Evolutionary conservation across 2,888 invertebrate genomes (phyloP), one percentile per base, ranked within the genome.

Genomic region (Micropterix aruncella): DNA sequence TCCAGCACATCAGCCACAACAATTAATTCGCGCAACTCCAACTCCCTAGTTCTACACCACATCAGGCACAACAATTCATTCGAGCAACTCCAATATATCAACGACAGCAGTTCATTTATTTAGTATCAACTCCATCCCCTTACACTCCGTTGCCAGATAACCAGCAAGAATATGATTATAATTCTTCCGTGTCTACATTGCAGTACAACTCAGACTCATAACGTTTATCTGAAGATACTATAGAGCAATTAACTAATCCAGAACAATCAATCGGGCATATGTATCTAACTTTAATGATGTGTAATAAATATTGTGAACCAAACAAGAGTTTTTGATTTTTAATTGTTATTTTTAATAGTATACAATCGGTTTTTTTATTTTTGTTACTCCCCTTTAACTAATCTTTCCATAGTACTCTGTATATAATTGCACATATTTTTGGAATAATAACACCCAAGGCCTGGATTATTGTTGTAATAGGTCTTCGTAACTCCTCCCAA

Each of bases 371-470:
- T n/a, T n/a, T 42, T 2, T 15, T 19, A 1, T 19, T 7, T 19
- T 43, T 14, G 38, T 40, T 36, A 41, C 38, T 38, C 39, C 7
- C 43, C 16, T 40, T 3, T 15, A 17, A 12, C 14, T 40, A 41
- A 42, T 36, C 18, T 42, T 18, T 18, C n/a, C 17, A 16, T 45
- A 14, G 12, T 27, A 42, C 19, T 42, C 19, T 38, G 27, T 47
- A 48, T n/a, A n/a, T n/a, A n/a, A n/a, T n/a, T n/a, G n/a, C n/a
- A n/a, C n/a, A n/a, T n/a, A n/a, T n/a, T n/a, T n/a, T n/a, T n/a
- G n/a, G n/a, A n/a, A n/a, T n/a, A n/a, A n/a, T n/a, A n/a, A n/a
- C n/a, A n/a, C n/a, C n/a, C n/a, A n/a, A n/a, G n/a, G n/a, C n/a
- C n/a, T n/a, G n/a, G n/a, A n/a, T n/a, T n/a, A n/a, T n/a, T n/a